Evolutionary conservation across 2,888 invertebrate genomes (phyloP).

Genomic region (Amiota communis): DNA sequence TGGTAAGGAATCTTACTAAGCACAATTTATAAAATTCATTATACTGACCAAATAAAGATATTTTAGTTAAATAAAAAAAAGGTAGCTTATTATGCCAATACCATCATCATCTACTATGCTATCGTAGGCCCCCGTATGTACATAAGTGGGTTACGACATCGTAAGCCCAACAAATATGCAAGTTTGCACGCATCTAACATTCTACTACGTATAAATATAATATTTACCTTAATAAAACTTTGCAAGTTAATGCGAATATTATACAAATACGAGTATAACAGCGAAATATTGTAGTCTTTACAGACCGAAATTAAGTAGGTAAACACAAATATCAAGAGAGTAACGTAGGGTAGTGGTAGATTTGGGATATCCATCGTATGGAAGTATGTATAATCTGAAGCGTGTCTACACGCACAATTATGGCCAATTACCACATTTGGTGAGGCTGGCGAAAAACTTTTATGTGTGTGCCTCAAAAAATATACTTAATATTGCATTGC

Average conservation of each 20-base stretch:
- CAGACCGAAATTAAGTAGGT: constrained; percentile 47
- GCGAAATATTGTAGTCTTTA: not conserved
- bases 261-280: constrained; percentile 56
- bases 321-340: constrained; percentile 25
- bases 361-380: not conserved
- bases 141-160: constrained; percentile 34
- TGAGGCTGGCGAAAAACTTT: constrained; percentile 33
- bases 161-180: constrained; percentile 58
- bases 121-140: not conserved
- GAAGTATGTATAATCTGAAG: not conserved
- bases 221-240: constrained; percentile 65
- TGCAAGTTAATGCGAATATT: constrained; percentile 64
- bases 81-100: constrained; percentile 20
- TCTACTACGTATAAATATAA: constrained; percentile 38
- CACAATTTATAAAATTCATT: constrained; percentile 14
- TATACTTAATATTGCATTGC: not conserved
- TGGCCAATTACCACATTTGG: constrained; percentile 59
- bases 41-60: not conserved
- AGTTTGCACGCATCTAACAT: not conserved
- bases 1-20: not conserved
- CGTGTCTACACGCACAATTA: constrained; percentile 53
- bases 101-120: not conserved
- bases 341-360: not conserved
- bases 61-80: not conserved
- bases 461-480: constrained; percentile 16